Conservation (phyloP, 2,888 invertebrate genomes). For the Drosophila ezoana region DNA sequence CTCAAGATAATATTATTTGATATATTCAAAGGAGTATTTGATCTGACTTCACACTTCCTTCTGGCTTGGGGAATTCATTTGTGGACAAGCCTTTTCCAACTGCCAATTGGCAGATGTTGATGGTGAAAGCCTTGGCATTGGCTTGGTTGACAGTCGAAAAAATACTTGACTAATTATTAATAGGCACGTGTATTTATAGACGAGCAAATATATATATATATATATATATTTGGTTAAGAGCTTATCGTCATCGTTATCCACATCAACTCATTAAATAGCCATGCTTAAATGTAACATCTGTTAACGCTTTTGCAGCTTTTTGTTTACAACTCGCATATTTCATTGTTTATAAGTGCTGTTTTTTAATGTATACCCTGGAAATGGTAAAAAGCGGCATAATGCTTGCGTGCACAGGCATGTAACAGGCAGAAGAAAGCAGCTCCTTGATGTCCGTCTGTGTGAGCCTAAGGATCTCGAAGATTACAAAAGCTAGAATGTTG, state of each 20-base stretch:
- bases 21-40: too few relatives aligned
- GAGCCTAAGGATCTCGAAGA: too few relatives aligned
- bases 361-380: too few relatives aligned
- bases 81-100: conserved; percentile 17
- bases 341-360: conserved; percentile 57
- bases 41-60: not conserved
- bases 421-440: too few relatives aligned
- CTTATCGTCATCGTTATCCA: conserved; percentile 43
- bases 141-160: conserved; percentile 32
- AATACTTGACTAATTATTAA: conserved; percentile 40
- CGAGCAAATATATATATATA: conserved; percentile 18
- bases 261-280: conserved; percentile 44
- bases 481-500: too few relatives aligned
- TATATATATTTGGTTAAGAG: conserved; percentile 56
- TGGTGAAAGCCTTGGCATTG: conserved; percentile 50
- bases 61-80: conserved; percentile 14
- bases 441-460: too few relatives aligned
- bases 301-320: conserved; percentile 55
- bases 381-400: too few relatives aligned
- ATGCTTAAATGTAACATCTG: conserved; percentile 70
- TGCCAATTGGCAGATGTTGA: conserved; percentile 12
- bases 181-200: conserved; percentile 51
- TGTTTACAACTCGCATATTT: conserved; percentile 71
- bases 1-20: too few relatives aligned
- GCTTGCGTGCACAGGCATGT: too few relatives aligned